phyloP scores from a whole-genome alignment of 2,797 vertebrate species.

The Sebastes elongatus region DNA sequence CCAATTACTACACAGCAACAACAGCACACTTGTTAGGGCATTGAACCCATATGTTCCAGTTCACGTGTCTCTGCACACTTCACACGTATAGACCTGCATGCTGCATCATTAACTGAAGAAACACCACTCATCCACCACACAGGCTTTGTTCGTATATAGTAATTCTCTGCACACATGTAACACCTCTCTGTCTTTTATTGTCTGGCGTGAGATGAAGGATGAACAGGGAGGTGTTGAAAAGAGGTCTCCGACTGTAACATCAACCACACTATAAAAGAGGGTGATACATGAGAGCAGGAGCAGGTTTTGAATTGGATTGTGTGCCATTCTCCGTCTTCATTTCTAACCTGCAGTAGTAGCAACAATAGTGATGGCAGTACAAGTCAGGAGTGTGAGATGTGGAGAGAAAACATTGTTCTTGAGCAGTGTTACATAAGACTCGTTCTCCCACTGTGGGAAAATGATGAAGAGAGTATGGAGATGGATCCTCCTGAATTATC shows the following conservation, averaged over 20 bases:
- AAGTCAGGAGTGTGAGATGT: background rate
- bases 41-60: conserved; percentile 37
- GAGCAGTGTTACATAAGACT: conserved; percentile 8
- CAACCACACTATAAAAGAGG: conserved; percentile 5
- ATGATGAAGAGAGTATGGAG: background rate
- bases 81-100: background rate
- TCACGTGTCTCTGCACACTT: conserved; percentile 19
- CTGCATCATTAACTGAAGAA: conserved; percentile 17
- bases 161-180: background rate
- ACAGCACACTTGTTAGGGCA: conserved; percentile 21
- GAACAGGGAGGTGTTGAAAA: background rate
- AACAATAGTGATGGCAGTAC: background rate
- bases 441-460: background rate
- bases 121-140: background rate
- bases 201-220: conserved; percentile 9
- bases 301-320: background rate
- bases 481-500: conserved; percentile 6
- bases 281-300: background rate
- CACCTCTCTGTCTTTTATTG: conserved; percentile 2
- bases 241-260: conserved; percentile 5
- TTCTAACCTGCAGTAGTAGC: background rate
- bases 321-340: background rate
- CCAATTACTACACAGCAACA: conserved; percentile 38
- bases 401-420: background rate
- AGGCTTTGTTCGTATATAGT: background rate